A percentile compares a stretch with the other conserved stretches of the same genome.
Evolutionary conservation across 2,888 invertebrate species (phyloP).

Genomic region (Quadriops clusia): DNA sequence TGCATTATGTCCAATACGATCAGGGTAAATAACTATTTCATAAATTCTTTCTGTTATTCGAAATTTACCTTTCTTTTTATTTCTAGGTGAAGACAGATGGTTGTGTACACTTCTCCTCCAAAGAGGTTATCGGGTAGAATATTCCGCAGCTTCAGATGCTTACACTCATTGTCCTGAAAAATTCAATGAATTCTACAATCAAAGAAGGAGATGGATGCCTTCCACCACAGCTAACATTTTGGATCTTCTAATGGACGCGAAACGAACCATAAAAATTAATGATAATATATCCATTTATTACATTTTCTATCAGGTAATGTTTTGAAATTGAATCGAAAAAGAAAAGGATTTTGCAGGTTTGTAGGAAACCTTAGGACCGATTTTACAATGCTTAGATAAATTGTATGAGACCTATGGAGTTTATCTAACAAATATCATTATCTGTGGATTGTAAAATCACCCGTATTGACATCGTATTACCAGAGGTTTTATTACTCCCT

Average conservation of each 20-base stretch:
- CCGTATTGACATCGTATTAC: no score
- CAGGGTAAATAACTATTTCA: slow-evolving; percentile 47
- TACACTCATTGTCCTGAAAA: slow-evolving; percentile 89
- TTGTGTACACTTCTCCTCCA: slow-evolving; percentile 84
- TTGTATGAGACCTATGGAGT: no score
- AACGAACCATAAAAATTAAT: slow-evolving; percentile 68
- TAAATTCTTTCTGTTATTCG: slow-evolving; percentile 8
- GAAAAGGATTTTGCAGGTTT: no score
- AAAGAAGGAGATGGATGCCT: slow-evolving; percentile 89
- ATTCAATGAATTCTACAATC: slow-evolving; percentile 89
- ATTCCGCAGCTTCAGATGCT: slow-evolving; percentile 90
- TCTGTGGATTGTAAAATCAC: no score
- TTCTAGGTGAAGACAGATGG: slow-evolving; percentile 86
- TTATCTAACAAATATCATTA: no score
- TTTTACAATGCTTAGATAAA: no score
- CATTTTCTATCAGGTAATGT: slow-evolving; percentile 54
- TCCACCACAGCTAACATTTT: slow-evolving; percentile 93
- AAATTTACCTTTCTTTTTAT: no score
- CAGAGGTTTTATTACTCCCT: no score
- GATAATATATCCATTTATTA: slow-evolving; percentile 80
- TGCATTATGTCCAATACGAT: slow-evolving; percentile 85
- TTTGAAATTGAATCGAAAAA: no score
- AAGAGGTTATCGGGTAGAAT: slow-evolving; percentile 84
- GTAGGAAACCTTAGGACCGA: no score
- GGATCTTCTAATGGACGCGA: slow-evolving; percentile 70